phyloP scores from a whole-genome alignment of 2,888 invertebrate genomes.

The Ophioninae sp. region DNA sequence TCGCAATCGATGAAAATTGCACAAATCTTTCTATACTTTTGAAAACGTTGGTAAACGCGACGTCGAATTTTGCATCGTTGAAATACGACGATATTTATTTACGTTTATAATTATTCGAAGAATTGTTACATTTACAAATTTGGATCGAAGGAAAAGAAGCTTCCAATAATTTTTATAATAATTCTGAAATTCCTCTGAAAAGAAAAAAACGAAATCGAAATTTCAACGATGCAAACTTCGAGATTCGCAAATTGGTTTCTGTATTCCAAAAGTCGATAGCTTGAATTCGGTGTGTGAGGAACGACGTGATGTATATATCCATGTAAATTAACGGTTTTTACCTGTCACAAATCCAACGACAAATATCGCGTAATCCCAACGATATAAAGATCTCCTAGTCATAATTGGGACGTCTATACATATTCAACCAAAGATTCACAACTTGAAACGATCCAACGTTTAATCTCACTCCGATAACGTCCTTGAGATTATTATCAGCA shows the following conservation, averaged over 20 bases:
- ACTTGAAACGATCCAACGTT: slow-evolving; percentile 26
- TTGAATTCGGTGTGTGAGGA: background rate
- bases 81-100: too few species aligned
- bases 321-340: slow-evolving; percentile 34
- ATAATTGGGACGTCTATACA: slow-evolving; percentile 35
- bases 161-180: too few species aligned
- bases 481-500: slow-evolving; percentile 24
- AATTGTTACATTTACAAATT: too few species aligned
- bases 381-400: slow-evolving; percentile 58
- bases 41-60: background rate
- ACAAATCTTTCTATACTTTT: background rate
- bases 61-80: too few species aligned
- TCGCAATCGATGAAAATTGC: background rate
- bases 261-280: slow-evolving; percentile 19
- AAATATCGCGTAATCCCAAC: slow-evolving; percentile 41
- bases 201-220: too few species aligned
- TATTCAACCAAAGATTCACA: slow-evolving; percentile 55
- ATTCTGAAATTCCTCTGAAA: too few species aligned
- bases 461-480: slow-evolving; percentile 18
- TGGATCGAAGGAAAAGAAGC: too few species aligned
- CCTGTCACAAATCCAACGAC: slow-evolving; percentile 3
- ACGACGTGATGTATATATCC: slow-evolving; percentile 18
- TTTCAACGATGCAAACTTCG: too few species aligned
- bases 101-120: too few species aligned
- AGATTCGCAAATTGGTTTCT: background rate